Conservation (phyloP, 2,113 vertebrate species). For the Orycteropus afer region DNA sequence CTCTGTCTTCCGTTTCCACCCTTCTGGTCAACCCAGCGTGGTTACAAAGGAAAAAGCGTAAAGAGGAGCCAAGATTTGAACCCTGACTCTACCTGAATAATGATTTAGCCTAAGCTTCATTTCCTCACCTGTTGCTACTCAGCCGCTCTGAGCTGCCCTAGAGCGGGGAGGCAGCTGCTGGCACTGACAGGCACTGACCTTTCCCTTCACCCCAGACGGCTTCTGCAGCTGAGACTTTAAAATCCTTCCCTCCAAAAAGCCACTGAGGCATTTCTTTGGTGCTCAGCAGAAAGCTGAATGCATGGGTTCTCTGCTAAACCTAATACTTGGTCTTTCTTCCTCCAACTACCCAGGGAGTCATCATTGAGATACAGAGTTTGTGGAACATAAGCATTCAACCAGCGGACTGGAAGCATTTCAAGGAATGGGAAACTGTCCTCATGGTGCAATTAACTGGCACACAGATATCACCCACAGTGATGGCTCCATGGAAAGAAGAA, state of each 20-base stretch:
- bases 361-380: background rate
- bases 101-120: background rate
- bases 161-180: background rate
- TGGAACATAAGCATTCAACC: background rate
- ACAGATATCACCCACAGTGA: background rate
- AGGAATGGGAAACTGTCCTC: slow-evolving; percentile 21
- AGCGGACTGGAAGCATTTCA: background rate
- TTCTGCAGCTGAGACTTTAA: background rate
- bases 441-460: background rate
- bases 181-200: background rate
- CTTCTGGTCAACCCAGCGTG: background rate
- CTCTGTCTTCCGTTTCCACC: background rate
- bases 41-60: background rate
- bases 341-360: background rate
- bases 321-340: background rate
- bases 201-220: background rate
- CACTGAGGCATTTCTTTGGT: background rate
- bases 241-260: background rate
- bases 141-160: background rate
- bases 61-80: background rate
- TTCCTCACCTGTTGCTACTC: background rate
- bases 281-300: accelerated
- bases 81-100: background rate
- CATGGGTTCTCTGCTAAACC: background rate
- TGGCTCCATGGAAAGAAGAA: slow-evolving; percentile 19